Evolutionary conservation across 2,113 vertebrate genomes (phyloP), one percentile per base, ranked within the genome.

Genomic region (Lichenostomus cassidix): DNA sequence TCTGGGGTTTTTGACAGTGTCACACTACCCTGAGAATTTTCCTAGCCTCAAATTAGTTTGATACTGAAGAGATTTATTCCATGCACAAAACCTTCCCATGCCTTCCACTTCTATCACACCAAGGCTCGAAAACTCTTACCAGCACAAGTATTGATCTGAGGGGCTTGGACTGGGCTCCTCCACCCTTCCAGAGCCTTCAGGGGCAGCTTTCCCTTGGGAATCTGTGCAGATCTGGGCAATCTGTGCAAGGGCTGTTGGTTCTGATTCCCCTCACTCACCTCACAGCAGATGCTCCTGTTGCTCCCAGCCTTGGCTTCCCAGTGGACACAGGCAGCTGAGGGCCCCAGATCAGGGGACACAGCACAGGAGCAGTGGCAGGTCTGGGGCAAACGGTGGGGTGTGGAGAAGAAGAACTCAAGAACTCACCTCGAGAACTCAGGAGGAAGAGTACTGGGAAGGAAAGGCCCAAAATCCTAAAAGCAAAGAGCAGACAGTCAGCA

Each of bases 321-420:
- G 67, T 7, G 15, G 23, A 27, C 47, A 9, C 23, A 5, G 41
- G 53, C 46, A 29, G 44, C 50, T 28, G 3, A 69, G 18, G 28
- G 42, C 17, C 21, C 18, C 21, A 39, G 35, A 35, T 55, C 67
- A 56, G 29, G 47, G 4, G 33, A 25, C 52, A 12, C 29, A 59
- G 71, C 56, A 50, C 53, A 14, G 24, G 1, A 0, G 50, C 65
- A 59, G 44, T 3, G 0, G 29, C 44, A 41, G 28, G 44, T 21
- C 44, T 24, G 53, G 1, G 18, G 37, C 37, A 29, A 31, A 47
- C n/a, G 46, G 59, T 11, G 52, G 16, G 22, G 9, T 55, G 52
- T 42, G 11, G 33, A 49, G 60, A 39, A 46, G 44, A 46, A 25
- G 35, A 37, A 37, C 37, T 37, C 37, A 37, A 37, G 37, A 37